A percentile compares a stretch with the other conserved stretches of the same genome.
Conservation (phyloP, 2,113 vertebrate species). For the Glaucomys volans region DNA sequence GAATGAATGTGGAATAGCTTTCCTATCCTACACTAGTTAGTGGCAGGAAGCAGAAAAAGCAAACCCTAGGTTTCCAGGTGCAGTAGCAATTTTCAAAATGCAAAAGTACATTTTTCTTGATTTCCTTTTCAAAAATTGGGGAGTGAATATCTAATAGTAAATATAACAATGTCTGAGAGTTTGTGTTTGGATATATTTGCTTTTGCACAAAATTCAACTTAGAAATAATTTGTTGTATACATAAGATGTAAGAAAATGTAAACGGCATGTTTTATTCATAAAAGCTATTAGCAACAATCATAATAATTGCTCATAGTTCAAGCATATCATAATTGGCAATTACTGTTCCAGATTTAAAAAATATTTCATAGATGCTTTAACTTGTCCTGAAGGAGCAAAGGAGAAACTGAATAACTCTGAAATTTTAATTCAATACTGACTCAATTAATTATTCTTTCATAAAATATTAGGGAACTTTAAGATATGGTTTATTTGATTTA, state of each 20-base stretch:
- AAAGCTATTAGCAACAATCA: not conserved
- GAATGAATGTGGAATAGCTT: not conserved
- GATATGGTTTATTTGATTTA: conserved; percentile 20
- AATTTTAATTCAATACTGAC: conserved; percentile 50
- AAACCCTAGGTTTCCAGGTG: not conserved
- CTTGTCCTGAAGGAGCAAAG: conserved; percentile 39
- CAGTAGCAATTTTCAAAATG: not conserved
- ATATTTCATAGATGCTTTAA: not conserved
- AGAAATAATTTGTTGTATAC: conserved; percentile 22
- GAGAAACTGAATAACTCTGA: conserved; percentile 23
- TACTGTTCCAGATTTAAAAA: conserved; percentile 13
- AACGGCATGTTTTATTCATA: not conserved
- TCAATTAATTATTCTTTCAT: conserved; percentile 48
- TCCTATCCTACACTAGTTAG: not conserved
- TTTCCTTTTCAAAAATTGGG: conserved; percentile 53
- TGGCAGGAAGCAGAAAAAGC: not conserved
- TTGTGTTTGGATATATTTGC: conserved; percentile 41
- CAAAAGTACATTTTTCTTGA: conserved; percentile 37
- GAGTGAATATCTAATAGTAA: not conserved
- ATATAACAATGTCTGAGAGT: conserved; percentile 30
- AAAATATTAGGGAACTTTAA: conserved; percentile 47
- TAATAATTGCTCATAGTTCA: not conserved
- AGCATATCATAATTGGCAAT: conserved; percentile 35
- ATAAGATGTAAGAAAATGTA: not conserved
- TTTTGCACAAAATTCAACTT: conserved; percentile 21